phyloP scores from a whole-genome alignment of 2,113 vertebrate genomes.

The Chloroceryle aenea region DNA sequence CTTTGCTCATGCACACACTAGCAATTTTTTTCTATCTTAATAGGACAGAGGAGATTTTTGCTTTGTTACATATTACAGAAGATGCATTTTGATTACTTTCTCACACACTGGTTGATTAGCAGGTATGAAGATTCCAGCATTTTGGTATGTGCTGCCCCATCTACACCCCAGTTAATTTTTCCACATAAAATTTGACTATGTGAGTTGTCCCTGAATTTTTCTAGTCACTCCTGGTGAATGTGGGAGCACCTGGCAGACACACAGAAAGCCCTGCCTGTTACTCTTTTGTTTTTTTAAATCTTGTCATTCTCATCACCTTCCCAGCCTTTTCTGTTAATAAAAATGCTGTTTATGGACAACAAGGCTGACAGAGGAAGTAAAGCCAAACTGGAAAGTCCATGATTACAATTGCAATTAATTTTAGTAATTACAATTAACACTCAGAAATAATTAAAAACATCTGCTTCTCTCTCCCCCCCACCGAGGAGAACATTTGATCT shows the following conservation, averaged over 20 bases:
- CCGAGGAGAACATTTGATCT: not conserved
- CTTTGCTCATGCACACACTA: not conserved
- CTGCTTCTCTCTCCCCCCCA: not conserved
- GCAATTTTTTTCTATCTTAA: constrained; percentile 50
- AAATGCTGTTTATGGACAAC: not conserved
- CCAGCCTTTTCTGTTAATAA: not conserved
- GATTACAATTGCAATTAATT: not conserved
- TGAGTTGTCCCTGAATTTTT: constrained; percentile 63
- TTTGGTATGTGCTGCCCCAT: constrained; percentile 62
- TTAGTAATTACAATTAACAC: not conserved
- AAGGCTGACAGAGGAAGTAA: not conserved
- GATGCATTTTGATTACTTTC: constrained; percentile 64
- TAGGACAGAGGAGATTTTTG: constrained; percentile 56
- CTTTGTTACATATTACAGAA: constrained; percentile 59
- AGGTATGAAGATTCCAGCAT: not conserved
- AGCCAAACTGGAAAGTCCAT: not conserved
- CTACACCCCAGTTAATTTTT: constrained; percentile 69
- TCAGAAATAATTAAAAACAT: not conserved
- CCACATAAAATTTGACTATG: constrained; percentile 48
- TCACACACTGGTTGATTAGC: constrained; percentile 52
- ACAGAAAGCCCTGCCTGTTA: constrained; percentile 44
- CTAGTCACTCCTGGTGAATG: constrained; percentile 53
- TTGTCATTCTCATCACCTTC: constrained; percentile 40
- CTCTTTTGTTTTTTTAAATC: constrained; percentile 37
- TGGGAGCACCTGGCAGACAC: constrained; percentile 51